Percentiles rank a stretch among this genome's conserved stretches.
These are phyloP conservation scores for Aurelia coerulea DNA, from an alignment of 30 jellyfish, hydroid and myxozoan genomes.

Conservation along the genomic window DNA sequence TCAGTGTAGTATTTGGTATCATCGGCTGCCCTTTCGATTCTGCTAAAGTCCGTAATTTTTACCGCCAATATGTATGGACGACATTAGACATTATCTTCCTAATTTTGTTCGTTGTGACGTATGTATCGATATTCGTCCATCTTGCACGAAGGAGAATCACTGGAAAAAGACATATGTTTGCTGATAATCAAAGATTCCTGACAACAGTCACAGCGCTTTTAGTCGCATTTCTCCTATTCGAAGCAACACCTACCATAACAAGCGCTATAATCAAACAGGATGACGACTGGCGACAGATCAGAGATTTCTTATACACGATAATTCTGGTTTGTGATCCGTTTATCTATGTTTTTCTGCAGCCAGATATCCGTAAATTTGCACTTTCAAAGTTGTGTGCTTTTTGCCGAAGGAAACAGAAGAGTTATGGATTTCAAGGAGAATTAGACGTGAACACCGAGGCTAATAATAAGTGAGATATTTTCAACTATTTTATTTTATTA, in stretches of 20 bases:
- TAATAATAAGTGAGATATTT: no score
- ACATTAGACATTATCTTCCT: constrained; percentile 11
- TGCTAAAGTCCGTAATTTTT: background rate
- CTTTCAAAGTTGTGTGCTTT: background rate
- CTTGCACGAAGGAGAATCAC: constrained; percentile 14
- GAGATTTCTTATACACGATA: background rate
- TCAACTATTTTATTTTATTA: no score
- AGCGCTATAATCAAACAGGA: background rate
- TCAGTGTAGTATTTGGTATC: background rate
- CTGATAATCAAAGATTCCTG: constrained; percentile 16
- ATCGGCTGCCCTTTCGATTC: constrained; percentile 15
- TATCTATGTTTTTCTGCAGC: constrained; percentile 13
- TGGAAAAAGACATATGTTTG: background rate
- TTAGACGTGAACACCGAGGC: no score
- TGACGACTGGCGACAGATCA: no score
- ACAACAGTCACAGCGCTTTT: constrained; percentile 25
- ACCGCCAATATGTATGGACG: constrained; percentile 1
- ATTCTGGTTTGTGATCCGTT: constrained; percentile 31
- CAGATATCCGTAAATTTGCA: constrained; percentile 25
- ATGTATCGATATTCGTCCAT: constrained; percentile 19
- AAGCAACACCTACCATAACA: constrained; percentile 6
- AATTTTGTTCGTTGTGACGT: background rate
- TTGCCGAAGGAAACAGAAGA: no score
- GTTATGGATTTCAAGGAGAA: no score
- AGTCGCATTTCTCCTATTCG: constrained; percentile 9